These are phyloP conservation scores for Ligdia adustata DNA, from an alignment of 2,888 invertebrate species.

Conservation along the genomic window DNA sequence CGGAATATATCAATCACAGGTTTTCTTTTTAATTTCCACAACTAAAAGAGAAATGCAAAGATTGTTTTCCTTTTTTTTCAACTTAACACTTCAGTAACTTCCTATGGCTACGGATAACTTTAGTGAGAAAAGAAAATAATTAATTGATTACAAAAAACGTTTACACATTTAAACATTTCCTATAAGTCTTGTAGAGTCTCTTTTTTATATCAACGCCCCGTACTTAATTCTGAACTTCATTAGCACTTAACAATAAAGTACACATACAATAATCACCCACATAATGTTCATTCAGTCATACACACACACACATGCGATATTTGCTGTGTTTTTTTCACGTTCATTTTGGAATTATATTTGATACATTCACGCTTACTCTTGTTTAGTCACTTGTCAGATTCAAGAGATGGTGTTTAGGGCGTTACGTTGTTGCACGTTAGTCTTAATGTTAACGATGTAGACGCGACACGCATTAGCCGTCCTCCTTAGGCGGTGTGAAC, in stretches of 20 bases:
- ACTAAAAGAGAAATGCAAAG: slow-evolving; percentile 83
- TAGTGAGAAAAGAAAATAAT: slow-evolving; percentile 75
- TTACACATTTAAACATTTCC: slow-evolving; percentile 80
- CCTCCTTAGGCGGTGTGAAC: slow-evolving; percentile 96
- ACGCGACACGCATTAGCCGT: slow-evolving; percentile 86
- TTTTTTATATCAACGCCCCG: slow-evolving; percentile 72
- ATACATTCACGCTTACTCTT: slow-evolving; percentile 54
- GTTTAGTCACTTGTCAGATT: slow-evolving; percentile 60
- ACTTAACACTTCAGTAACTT: slow-evolving; percentile 74
- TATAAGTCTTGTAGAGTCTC: slow-evolving; percentile 80
- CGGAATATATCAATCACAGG: slow-evolving; percentile 79
- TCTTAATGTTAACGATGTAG: slow-evolving; percentile 60
- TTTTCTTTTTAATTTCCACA: slow-evolving; percentile 78
- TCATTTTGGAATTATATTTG: slow-evolving; percentile 56
- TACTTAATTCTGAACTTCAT: slow-evolving; percentile 65
- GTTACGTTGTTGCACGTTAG: slow-evolving; percentile 70
- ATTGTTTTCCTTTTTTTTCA: slow-evolving; percentile 45
- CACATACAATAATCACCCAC: slow-evolving; percentile 59
- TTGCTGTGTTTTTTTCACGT: slow-evolving; percentile 47
- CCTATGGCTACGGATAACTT: slow-evolving; percentile 77
- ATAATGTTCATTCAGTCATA: slow-evolving; percentile 56
- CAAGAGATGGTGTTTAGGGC: slow-evolving; percentile 58
- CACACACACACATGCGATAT: slow-evolving; percentile 54
- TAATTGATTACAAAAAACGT: slow-evolving; percentile 82
- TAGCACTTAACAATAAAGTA: slow-evolving; percentile 75